phyloP scores from a whole-genome alignment of 2,888 invertebrate species.

The Scrobipalpa costella region DNA sequence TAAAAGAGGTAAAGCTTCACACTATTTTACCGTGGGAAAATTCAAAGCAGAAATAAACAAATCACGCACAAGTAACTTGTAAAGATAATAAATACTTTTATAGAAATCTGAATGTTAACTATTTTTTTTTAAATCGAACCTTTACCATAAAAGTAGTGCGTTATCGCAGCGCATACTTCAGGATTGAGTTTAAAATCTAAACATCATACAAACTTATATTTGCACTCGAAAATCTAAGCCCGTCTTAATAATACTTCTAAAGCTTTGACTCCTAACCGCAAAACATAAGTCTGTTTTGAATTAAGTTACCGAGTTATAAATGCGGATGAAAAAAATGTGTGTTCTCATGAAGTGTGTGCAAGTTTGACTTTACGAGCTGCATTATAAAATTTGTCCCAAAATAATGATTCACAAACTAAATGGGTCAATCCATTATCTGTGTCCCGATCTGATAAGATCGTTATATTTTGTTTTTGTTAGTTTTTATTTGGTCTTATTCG shows the following conservation, averaged over 20 bases:
- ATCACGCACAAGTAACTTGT: too few relatives aligned
- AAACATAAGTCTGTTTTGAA: slow-evolving; percentile 16
- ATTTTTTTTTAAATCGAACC: not conserved
- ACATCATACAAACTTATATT: slow-evolving; percentile 24
- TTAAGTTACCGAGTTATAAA: slow-evolving; percentile 26
- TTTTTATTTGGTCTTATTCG: slow-evolving; percentile 57
- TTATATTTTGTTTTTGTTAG: slow-evolving; percentile 58
- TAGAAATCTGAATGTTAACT: not conserved
- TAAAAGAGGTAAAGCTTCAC: too few relatives aligned
- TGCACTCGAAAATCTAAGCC: slow-evolving; percentile 30
- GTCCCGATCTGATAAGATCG: slow-evolving; percentile 73
- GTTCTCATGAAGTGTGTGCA: not conserved
- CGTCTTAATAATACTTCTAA: slow-evolving; percentile 40
- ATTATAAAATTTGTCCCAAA: slow-evolving; percentile 41
- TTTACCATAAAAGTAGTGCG: slow-evolving; percentile 20
- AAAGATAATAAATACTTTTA: too few relatives aligned
- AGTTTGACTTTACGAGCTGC: slow-evolving; percentile 26
- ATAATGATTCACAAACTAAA: slow-evolving; percentile 70
- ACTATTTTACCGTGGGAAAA: not conserved
- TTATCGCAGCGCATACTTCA: slow-evolving; percentile 28
- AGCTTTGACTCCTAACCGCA: slow-evolving; percentile 29
- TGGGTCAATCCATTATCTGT: slow-evolving; percentile 76
- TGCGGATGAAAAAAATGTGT: slow-evolving; percentile 9
- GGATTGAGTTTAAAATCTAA: slow-evolving; percentile 24
- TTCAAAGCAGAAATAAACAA: not conserved